Evolutionary conservation across 2,888 invertebrate genomes (phyloP).

Genomic region (Ceratothoa steindachneri): DNA sequence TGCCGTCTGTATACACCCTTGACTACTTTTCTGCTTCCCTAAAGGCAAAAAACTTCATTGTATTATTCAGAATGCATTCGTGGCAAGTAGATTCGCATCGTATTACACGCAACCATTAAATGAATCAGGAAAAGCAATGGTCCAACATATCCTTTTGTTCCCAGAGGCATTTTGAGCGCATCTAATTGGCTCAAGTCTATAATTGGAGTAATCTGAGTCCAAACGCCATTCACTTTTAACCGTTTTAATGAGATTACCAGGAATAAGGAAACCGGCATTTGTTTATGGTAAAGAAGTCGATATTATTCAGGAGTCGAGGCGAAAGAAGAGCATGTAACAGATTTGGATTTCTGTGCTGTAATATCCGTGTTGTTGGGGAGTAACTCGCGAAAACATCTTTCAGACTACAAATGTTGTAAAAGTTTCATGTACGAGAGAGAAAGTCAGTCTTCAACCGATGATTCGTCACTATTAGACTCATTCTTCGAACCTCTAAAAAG

Average conservation of each 20-base stretch:
- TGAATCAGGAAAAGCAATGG: background rate
- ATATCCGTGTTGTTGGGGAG: no score
- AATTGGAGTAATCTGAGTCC: conserved; percentile 4
- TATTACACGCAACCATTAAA: conserved; percentile 13
- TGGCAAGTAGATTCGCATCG: conserved; percentile 5
- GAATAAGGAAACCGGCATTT: background rate
- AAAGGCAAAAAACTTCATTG: conserved; percentile 1
- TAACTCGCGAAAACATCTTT: no score
- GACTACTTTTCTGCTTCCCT: background rate
- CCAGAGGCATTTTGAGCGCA: conserved; percentile 1
- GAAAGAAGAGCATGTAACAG: no score
- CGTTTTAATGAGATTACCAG: conserved; percentile 9
- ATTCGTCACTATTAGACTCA: no score
- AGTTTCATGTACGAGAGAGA: no score
- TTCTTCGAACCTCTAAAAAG: no score
- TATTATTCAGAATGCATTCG: conserved; percentile 3
- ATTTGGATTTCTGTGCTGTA: no score
- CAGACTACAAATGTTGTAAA: no score
- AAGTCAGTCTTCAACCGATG: no score
- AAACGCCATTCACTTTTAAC: background rate
- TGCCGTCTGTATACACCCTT: background rate
- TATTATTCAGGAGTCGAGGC: no score
- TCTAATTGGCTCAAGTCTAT: conserved; percentile 5
- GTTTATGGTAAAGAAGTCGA: no score
- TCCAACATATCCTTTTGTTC: conserved; percentile 7